Percentiles rank a stretch among this genome's conserved stretches.
Evolutionary conservation across 2,797 vertebrate species (phyloP).

Genomic region (Varecia variegata): DNA sequence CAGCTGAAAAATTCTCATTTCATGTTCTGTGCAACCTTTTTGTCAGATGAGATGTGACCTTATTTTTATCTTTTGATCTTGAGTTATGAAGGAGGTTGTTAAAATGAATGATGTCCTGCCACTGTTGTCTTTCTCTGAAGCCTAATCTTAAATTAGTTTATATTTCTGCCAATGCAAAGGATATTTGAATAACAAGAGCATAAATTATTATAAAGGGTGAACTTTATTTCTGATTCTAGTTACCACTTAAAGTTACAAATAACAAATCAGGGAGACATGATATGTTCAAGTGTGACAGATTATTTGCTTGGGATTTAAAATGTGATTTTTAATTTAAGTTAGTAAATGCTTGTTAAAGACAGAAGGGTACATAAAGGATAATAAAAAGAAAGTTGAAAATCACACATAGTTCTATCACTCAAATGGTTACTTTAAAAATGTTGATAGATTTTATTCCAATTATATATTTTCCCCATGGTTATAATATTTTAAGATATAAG

Average conservation of each 20-base stretch:
- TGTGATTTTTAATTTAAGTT: slow-evolving; percentile 48
- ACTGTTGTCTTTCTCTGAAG: slow-evolving; percentile 45
- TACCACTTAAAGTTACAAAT: slow-evolving; percentile 47
- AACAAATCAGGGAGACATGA: slow-evolving; percentile 24
- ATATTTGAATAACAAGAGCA: slow-evolving; percentile 52
- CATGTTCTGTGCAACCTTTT: slow-evolving; percentile 45
- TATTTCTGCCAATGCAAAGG: slow-evolving; percentile 65
- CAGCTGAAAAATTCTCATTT: slow-evolving; percentile 42
- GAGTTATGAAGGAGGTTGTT: slow-evolving; percentile 67
- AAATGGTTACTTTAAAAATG: background rate
- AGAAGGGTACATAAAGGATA: background rate
- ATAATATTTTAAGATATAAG: background rate
- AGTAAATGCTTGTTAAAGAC: slow-evolving; percentile 2
- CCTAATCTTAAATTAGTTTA: slow-evolving; percentile 75
- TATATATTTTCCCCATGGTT: background rate
- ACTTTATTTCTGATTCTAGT: slow-evolving; percentile 57
- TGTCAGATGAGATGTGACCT: slow-evolving; percentile 1
- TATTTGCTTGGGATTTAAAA: slow-evolving; percentile 15
- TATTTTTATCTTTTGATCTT: slow-evolving; percentile 59
- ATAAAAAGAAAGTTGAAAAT: background rate
- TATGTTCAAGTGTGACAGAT: slow-evolving; percentile 45
- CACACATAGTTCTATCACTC: background rate
- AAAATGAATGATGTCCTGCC: slow-evolving; percentile 70
- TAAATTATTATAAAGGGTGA: slow-evolving; percentile 64
- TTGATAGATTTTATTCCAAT: background rate